Conservation (phyloP, 2,888 invertebrate genomes). For the Maniola hyperantus region DNA sequence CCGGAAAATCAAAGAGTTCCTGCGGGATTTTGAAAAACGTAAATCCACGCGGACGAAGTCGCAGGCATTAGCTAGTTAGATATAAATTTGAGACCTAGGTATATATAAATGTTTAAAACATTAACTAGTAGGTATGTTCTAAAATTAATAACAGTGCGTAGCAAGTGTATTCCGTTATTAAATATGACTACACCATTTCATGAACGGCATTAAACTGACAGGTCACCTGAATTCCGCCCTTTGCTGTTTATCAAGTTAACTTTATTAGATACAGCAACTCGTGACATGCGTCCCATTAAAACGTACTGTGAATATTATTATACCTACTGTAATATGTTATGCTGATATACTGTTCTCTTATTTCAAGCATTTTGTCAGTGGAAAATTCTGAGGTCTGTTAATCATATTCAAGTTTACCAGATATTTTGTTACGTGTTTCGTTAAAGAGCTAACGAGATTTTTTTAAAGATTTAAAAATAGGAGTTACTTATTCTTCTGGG, state of each 20-base stretch:
- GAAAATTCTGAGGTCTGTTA: neutral
- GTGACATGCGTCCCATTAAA: slow-evolving; percentile 20
- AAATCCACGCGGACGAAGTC: no score
- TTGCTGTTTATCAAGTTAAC: slow-evolving; percentile 61
- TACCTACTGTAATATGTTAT: slow-evolving; percentile 9
- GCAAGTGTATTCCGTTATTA: slow-evolving; percentile 44
- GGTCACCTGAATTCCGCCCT: slow-evolving; percentile 56
- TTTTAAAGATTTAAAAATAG: neutral
- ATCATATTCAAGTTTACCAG: neutral
- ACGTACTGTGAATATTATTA: slow-evolving; percentile 16
- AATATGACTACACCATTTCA: slow-evolving; percentile 46
- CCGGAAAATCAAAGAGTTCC: no score
- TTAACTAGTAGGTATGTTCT: slow-evolving; percentile 34
- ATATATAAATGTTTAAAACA: neutral
- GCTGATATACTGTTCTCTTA: neutral
- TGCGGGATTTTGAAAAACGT: no score
- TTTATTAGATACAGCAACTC: slow-evolving; percentile 36
- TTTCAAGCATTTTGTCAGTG: slow-evolving; percentile 5
- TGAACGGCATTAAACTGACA: slow-evolving; percentile 50
- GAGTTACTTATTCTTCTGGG: neutral
- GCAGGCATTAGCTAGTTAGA: no score
- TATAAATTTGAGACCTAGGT: no score
- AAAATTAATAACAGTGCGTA: slow-evolving; percentile 48
- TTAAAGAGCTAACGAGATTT: neutral
- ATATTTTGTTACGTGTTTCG: neutral